Base-by-base conservation (phyloP, 2,888 invertebrate species). In the Tortricodes alternella region DNA sequence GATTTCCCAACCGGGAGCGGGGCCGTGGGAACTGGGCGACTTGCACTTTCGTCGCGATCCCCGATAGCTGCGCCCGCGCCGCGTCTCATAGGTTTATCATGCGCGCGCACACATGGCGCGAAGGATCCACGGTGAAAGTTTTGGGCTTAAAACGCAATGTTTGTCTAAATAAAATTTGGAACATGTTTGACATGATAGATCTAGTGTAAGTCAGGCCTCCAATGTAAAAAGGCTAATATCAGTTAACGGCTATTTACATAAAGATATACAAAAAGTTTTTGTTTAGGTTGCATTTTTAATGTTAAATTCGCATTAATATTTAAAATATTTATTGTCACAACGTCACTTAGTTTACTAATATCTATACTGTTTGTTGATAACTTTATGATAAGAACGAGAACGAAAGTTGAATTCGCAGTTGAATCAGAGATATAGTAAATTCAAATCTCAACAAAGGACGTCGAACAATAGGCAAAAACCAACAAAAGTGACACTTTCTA, bases 21-120 rank as follows among this genome's bases (percentile, higher is more conserved):
- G 78, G 78, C 80, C 88, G 86, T 89, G 89, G 77, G 88, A 88
- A 86, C 81, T 82, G 78, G 83, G 79, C 68, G 70, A 89, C 89
- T 89, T 88, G 89, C 89, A 84, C 89, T 89, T 89, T 89, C 89
- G 79, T 77, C 75, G n/a, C n/a, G 77, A 80, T 80, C 82, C 75
- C 76, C 82, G 71, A 68, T 71, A 70, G 66, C 63, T 62, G 43
- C 58, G 68, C 66, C 63, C 62, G 63, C 73, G 81, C 83, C 87
- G 87, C 87, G 85, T 74, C 61, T 44, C 52, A 37, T 9, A 32
- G 55, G 49, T 55, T 48, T 55, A 55, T 55, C 55, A 53, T 87
- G 80, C 71, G 73, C 83, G 79, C 84, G 80, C 67, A n/a, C n/a
- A n/a, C n/a, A 65, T 63, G 65, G 66, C 61, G 23, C 50, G 53